Evolutionary conservation across 2,113 vertebrate species (phyloP).

Genomic region (Melanostigma gelatinosum): DNA sequence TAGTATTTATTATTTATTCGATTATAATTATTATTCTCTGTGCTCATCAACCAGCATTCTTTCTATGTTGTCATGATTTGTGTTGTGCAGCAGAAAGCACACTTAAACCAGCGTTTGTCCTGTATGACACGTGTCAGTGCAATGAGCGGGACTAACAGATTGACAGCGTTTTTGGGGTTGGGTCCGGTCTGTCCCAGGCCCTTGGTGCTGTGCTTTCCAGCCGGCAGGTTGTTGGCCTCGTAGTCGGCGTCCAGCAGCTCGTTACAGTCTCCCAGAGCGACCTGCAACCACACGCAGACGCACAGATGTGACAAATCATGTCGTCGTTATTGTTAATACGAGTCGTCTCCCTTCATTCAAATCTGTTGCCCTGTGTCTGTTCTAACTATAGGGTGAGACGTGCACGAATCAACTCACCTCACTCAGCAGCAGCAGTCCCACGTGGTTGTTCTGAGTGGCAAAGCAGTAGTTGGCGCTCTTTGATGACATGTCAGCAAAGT

Average conservation of each 20-base stretch:
- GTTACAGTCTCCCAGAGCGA: conserved; percentile 88
- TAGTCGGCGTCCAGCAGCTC: conserved; percentile 87
- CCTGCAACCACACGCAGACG: conserved; percentile 75
- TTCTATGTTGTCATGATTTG: background rate
- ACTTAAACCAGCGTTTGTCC: background rate
- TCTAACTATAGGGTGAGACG: background rate
- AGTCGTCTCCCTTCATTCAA: background rate
- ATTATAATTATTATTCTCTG: background rate
- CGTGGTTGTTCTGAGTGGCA: conserved; percentile 80
- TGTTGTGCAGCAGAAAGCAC: conserved; percentile 7
- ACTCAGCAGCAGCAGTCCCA: conserved; percentile 87
- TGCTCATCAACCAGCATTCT: background rate
- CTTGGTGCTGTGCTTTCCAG: conserved; percentile 90
- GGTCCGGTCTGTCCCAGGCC: conserved; percentile 90
- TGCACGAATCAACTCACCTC: conserved; percentile 81
- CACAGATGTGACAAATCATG: no score
- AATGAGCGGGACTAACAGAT: conserved; percentile 81
- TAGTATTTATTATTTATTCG: background rate
- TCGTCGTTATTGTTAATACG: no score
- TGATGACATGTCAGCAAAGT: conserved; percentile 95
- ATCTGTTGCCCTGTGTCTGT: background rate
- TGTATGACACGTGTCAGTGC: conserved; percentile 15
- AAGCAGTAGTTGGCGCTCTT: conserved; percentile 96
- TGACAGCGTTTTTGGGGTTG: conserved; percentile 73
- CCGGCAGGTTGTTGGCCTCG: conserved; percentile 82